Evolutionary conservation across 2,113 vertebrate genomes (phyloP), one percentile per base, ranked within the genome.

Genomic region (Neolamprologus falcicula): DNA sequence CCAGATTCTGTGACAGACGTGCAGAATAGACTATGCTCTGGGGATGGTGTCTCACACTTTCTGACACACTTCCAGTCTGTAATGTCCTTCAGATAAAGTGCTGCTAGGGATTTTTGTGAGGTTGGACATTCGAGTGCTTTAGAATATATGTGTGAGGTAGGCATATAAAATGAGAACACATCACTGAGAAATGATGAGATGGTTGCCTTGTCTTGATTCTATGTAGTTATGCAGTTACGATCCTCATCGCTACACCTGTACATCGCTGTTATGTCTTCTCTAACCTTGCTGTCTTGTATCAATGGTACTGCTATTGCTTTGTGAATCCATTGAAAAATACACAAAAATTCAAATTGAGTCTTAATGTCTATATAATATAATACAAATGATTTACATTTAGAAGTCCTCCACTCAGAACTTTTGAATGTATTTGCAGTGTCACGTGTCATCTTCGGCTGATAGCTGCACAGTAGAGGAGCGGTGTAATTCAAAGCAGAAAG

Each of bases 11-110:
- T 90, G 88, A 92, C 92, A 92, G 91, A 91, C 89, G 79, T 57
- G 83, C 86, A 90, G 90, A 91, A 87, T 84, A 86, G 89, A 91
- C 88, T 42, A 42, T 50, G 83, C 95, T 95, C 94, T 73, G 86
- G 94, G 93, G 94, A 94, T 90, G 55, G 54, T 89, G 92, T 95
- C 94, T 95, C 94, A 87, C 91, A 91, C 94, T 90, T 93, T 88
- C 59, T 94, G 94, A 94, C 90, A 95, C 92, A 90, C 91, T 95
- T 93, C 82, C 83, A 92, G 89, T 89, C 83, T 90, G 89, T 88
- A 89, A 86, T 90, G 91, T 94, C 94, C 94, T 93, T 95, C 95
- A 92, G 84, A 94, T 88, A 84, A 84, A 92, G 90, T 82, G 86
- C 88, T 92, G 91, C 82, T 82, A 71, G 86, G 57, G 85, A 88